Base-by-base conservation (phyloP, 2,888 invertebrate species). In the Spicauda simplicius region DNA sequence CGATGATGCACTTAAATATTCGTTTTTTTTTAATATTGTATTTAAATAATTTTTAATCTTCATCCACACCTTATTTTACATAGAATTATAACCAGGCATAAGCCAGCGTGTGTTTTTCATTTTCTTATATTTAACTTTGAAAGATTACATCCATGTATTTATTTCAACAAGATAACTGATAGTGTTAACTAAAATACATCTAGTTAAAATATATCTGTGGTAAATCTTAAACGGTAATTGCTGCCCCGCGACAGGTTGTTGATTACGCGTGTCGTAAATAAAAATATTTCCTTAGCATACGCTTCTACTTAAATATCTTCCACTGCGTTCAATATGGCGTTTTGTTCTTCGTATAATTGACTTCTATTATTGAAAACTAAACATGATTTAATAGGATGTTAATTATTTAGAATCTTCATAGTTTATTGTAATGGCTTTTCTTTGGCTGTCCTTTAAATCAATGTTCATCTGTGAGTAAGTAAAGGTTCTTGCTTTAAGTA, bases 371-470 rank as follows among this genome's bases (percentile, higher is more conserved):
- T 66, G n/a, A 33, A 12, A 64, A 20, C 12, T 45, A 45, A 16
- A 2, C 54, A 18, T 48, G 25, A 19, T 37, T 60, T 19, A 60
- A 25, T 19, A n/a, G 53, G 25, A 37, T 7, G 18, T 48, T 53
- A 45, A 48, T 65, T 59, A 59, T 59, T 45, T 25, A 18, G 54
- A 25, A 65, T 65, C 30, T 48, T 30, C 45, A 59, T 58, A 30
- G 54, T 60, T 66, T 66, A 66, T 59, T 66, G 50, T 65, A 59
- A 58, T 67, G 37, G 52, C 67, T 67, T 55, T 50, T 56, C 56
- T 37, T 62, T 8, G 20, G 57, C 16, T 61, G 41, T n/a, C 1
- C 45, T 53, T 68, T 63, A 68, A 68, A 68, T 68, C 68, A 66
- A 55, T 60, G 56, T 25, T 4, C 25, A 25, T 45, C 14, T 50